Conservation (phyloP, 1,140 invertebrate genomes). For the Cephus cinctus region DNA sequence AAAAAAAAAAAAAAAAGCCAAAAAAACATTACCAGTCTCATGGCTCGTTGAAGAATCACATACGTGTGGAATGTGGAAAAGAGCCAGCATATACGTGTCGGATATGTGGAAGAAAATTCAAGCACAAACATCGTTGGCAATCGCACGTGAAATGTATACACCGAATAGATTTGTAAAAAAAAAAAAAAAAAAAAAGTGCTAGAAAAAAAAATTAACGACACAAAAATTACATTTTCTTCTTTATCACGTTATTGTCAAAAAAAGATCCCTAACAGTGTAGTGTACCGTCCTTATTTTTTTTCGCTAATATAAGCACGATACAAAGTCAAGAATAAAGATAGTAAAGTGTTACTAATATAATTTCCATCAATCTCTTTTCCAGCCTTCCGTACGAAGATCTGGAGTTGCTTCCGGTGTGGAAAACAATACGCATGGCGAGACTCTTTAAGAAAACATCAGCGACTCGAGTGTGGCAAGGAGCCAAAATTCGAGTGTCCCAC, state of each 20-base stretch:
- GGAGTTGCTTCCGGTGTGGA: conserved; percentile 47
- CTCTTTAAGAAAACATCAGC: conserved; percentile 56
- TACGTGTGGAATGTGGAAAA: too few species aligned
- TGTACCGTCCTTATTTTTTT: conserved; percentile 8
- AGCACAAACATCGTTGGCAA: too few species aligned
- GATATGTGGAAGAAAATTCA: too few species aligned
- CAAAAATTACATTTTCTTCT: too few species aligned
- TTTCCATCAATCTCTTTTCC: conserved; percentile 25
- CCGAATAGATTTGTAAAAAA: conserved; percentile 5
- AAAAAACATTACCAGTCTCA: conserved; percentile 35
- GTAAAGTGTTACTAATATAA: too few species aligned
- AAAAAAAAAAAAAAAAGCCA: conserved; percentile 24
- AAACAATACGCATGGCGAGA: conserved; percentile 54
- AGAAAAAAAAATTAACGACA: too few species aligned
- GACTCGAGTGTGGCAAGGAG: conserved; percentile 60
- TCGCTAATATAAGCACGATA: too few species aligned
- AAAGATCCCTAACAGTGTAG: neutral
- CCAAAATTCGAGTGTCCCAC: conserved; percentile 57
- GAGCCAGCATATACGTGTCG: too few species aligned
- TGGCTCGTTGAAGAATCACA: conserved; percentile 38
- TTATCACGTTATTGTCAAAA: neutral
- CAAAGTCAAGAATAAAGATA: too few species aligned
- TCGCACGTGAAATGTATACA: too few species aligned
- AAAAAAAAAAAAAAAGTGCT: conserved; percentile 24
- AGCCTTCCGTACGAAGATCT: conserved; percentile 21